Conservation (phyloP, 2,797 vertebrate species). For the Thripadectes ignobilis region DNA sequence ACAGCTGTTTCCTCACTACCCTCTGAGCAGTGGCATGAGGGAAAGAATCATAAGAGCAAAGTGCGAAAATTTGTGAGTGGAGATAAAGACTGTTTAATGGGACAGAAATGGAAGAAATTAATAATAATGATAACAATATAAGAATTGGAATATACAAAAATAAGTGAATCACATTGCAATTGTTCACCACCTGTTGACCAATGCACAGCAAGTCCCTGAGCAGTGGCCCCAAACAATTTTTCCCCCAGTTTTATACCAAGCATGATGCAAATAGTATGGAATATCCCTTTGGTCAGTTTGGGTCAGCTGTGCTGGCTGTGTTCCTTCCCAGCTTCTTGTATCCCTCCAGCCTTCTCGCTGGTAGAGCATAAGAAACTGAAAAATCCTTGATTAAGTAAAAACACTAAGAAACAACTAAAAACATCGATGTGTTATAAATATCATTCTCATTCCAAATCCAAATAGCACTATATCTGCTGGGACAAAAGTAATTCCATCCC, state of each 20-base stretch:
- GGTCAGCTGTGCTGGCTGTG: neutral
- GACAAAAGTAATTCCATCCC: neutral
- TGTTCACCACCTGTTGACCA: neutral
- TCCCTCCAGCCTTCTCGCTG: too few relatives aligned
- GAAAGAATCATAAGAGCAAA: neutral
- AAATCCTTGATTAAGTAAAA: too few relatives aligned
- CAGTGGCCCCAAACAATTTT: neutral
- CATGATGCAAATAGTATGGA: neutral
- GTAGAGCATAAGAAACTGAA: too few relatives aligned
- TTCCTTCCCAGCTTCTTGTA: neutral
- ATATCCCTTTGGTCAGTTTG: neutral
- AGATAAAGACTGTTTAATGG: neutral
- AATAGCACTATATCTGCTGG: neutral
- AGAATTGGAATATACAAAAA: neutral
- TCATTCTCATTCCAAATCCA: neutral
- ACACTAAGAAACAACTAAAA: neutral
- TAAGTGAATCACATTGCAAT: neutral
- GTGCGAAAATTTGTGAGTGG: neutral
- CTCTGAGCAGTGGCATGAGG: neutral
- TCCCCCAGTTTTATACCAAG: neutral
- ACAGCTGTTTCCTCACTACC: neutral
- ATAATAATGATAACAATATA: neutral
- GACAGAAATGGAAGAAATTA: neutral
- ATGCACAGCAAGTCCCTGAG: neutral
- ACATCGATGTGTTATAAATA: neutral